phyloP scores from a whole-genome alignment of 1,140 invertebrate genomes.

The Pachyrhynchus sulphureomaculatus region DNA sequence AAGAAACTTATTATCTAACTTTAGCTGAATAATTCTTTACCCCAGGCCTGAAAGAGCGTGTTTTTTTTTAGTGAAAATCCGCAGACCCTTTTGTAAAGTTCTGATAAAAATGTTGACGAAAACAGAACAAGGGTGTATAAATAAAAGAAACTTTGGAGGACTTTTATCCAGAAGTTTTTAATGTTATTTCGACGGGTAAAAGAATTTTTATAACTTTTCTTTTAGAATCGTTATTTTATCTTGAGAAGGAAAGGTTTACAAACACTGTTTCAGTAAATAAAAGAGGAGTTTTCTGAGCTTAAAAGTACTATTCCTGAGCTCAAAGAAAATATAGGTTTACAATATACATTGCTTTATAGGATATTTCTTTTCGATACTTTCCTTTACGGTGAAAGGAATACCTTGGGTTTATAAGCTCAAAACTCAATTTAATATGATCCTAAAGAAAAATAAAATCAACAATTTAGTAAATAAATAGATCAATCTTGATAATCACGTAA shows the following conservation, averaged over 20 bases:
- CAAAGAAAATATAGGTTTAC: no score
- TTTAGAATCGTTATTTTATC: conserved; percentile 1
- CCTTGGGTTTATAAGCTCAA: no score
- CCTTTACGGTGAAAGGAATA: no score
- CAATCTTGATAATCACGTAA: no score
- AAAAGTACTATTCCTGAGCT: no score
- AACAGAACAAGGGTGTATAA: conserved; percentile 12
- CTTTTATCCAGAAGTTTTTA: conserved; percentile 9
- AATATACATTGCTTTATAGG: no score
- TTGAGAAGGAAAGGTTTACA: background rate
- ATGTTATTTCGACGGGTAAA: conserved; percentile 4
- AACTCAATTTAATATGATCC: no score
- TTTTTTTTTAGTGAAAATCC: background rate
- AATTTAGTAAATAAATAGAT: no score
- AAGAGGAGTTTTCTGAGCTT: no score
- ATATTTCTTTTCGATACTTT: no score
- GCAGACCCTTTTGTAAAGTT: background rate
- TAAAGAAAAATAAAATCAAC: no score
- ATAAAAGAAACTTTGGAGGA: conserved; percentile 10
- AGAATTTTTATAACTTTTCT: conserved; percentile 11
- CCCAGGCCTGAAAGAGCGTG: background rate
- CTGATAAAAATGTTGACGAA: conserved; percentile 11
- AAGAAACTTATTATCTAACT: conserved; percentile 10
- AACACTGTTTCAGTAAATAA: background rate
- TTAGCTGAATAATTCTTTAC: conserved; percentile 6